These are phyloP conservation scores for Coranthus polyacanthus DNA, from an alignment of 2,797 vertebrate genomes.

Conservation along the genomic window DNA sequence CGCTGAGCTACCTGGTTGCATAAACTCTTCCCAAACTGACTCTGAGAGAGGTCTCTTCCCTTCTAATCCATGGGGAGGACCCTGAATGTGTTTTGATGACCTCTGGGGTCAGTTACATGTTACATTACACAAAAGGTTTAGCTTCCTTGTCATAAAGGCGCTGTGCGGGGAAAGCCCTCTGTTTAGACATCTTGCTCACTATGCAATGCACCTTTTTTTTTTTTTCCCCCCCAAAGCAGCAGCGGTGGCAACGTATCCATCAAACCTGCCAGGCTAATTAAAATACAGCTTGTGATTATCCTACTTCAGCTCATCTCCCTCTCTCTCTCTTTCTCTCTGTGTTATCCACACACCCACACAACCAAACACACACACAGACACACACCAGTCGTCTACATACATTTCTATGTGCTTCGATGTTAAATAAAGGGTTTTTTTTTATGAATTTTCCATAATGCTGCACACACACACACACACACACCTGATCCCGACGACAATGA, in stretches of 20 bases:
- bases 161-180: conserved; percentile 51
- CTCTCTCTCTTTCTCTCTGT: conserved; percentile 35
- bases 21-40: conserved; percentile 63
- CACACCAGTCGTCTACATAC: conserved; percentile 26
- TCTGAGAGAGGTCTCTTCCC: conserved; percentile 47
- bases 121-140: conserved; percentile 78
- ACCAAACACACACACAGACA: conserved; percentile 27
- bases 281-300: conserved; percentile 78
- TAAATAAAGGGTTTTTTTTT: conserved; percentile 46
- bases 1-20: conserved; percentile 24
- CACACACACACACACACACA: background rate
- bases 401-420: conserved; percentile 39
- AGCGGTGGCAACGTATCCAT: conserved; percentile 59
- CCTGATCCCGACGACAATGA: conserved; percentile 30
- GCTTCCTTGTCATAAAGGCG: conserved; percentile 62
- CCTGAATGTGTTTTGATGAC: conserved; percentile 75
- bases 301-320: conserved; percentile 61
- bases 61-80: conserved; percentile 66
- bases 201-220: conserved; percentile 38
- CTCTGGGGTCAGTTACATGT: conserved; percentile 78
- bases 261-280: conserved; percentile 78
- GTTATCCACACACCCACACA: conserved; percentile 48
- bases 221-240: conserved; percentile 26
- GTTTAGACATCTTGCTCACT: conserved; percentile 55
- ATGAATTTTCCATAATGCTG: conserved; percentile 9